Evolutionary conservation across 2,113 vertebrate genomes (phyloP), one percentile per base, ranked within the genome.

Genomic region (Caloenas nicobarica): DNA sequence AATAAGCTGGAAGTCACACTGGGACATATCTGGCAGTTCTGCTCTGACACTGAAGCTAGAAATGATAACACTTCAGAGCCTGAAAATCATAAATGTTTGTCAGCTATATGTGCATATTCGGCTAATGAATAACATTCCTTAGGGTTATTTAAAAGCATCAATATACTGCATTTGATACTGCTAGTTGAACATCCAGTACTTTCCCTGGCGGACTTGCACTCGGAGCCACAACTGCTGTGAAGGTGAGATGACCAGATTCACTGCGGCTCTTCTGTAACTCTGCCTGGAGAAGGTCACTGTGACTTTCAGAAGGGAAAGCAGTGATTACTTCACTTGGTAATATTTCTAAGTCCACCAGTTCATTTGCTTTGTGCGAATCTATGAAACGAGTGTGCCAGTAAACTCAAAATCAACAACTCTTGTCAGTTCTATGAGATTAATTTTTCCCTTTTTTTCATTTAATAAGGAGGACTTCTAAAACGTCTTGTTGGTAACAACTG

Each of bases 311-410:
- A 69, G 16, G 77, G 62, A 70, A 90, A 73, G 31, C 64, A 83
- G 50, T 23, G 68, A 58, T 88, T 90, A 40, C 83, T 69, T 61
- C 38, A 69, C 62, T 77, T 80, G 25, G 13, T 65, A 70, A 46
- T 93, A 73, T 85, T 87, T 96, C 18, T 53, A 91, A 95, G 87
- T 95, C 81, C 65, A 84, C 34, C 8, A 46, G 89, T 87, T 91
- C 62, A 58, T 76, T 93, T 85, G 84, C 18, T 71, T 81, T 89
- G 66, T 82, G 84, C n/a, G 81, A 93, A 62, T 57, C 78, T 62
- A 14, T 36, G 48, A 61, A 78, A 51, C n/a, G 36, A 77, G 36
- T 48, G 38, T 84, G 74, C 65, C 66, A 87, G 58, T 38, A 87
- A 81, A 81, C 16, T 65, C 34, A 85, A 93, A 94, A 76, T 76